Conservation (phyloP, 1,140 invertebrate species). For the Branchinecta lynchi region DNA sequence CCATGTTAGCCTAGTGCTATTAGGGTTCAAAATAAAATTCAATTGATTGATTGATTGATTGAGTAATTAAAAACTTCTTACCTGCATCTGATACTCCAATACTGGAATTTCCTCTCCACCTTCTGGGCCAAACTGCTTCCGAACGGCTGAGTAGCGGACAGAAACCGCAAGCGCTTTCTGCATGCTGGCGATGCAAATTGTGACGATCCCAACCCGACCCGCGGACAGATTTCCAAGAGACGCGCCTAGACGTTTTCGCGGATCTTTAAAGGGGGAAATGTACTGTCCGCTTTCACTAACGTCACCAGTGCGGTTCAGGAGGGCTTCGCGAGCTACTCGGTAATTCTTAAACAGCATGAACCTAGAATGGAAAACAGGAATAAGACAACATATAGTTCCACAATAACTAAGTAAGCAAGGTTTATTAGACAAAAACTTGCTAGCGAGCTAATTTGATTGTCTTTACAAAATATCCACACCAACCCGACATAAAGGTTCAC, state of each 20-base stretch:
- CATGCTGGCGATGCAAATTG: conserved; percentile 51
- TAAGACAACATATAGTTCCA: conserved; percentile 15
- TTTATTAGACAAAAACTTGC: no score
- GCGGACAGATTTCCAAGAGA: conserved; percentile 69
- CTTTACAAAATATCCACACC: no score
- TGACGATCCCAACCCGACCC: conserved; percentile 56
- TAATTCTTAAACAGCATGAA: conserved; percentile 77
- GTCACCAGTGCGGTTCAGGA: conserved; percentile 74
- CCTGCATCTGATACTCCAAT: conserved; percentile 75
- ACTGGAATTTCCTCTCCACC: conserved; percentile 54
- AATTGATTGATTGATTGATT: no score
- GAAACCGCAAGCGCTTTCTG: conserved; percentile 62
- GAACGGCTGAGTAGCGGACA: conserved; percentile 69
- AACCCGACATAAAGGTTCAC: not conserved
- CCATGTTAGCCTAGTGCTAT: no score
- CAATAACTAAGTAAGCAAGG: no score
- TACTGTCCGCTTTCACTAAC: conserved; percentile 70
- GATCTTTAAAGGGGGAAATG: conserved; percentile 54
- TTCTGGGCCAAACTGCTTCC: conserved; percentile 70
- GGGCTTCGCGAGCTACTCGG: conserved; percentile 55
- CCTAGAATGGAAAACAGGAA: conserved; percentile 33
- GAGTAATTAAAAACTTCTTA: conserved; percentile 22
- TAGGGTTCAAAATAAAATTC: no score
- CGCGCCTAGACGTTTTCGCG: conserved; percentile 56
- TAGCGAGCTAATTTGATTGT: no score